These are phyloP conservation scores for Brachyrhaphis roseni DNA, from an alignment of 2,797 vertebrate species.

Conservation along the genomic window DNA sequence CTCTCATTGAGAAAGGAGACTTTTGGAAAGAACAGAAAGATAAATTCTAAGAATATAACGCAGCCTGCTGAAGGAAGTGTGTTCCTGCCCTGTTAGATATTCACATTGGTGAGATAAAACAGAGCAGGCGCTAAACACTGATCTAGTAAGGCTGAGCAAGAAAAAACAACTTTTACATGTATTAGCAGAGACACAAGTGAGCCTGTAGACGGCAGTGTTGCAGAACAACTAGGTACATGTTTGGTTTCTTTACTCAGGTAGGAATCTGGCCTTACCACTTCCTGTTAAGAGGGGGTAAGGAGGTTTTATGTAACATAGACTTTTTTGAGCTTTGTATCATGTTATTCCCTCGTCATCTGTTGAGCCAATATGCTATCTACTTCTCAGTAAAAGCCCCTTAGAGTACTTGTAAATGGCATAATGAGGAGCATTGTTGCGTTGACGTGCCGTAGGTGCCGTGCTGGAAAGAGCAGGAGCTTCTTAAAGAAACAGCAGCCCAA, in stretches of 20 bases:
- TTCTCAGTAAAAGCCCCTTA: no score
- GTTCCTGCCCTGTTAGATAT: neutral
- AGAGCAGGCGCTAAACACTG: neutral
- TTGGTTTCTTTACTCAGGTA: neutral
- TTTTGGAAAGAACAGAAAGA: neutral
- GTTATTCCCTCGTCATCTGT: no score
- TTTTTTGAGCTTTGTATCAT: no score
- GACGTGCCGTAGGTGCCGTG: no score
- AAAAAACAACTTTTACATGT: neutral
- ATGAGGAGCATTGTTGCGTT: no score
- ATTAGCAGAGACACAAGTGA: neutral
- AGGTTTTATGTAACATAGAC: no score
- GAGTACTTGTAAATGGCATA: no score
- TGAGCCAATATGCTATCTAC: no score
- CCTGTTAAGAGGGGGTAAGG: no score
- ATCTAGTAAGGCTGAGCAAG: neutral
- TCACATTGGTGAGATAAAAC: neutral
- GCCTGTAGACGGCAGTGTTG: neutral
- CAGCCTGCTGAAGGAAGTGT: neutral
- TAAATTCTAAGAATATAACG: neutral
- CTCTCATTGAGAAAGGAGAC: neutral
- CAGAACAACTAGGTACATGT: neutral
- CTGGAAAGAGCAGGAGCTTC: no score
- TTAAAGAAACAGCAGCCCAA: no score
- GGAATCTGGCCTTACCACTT: neutral